phyloP scores from a whole-genome alignment of 2,113 vertebrate genomes.

The Balaenoptera acutorostrata region DNA sequence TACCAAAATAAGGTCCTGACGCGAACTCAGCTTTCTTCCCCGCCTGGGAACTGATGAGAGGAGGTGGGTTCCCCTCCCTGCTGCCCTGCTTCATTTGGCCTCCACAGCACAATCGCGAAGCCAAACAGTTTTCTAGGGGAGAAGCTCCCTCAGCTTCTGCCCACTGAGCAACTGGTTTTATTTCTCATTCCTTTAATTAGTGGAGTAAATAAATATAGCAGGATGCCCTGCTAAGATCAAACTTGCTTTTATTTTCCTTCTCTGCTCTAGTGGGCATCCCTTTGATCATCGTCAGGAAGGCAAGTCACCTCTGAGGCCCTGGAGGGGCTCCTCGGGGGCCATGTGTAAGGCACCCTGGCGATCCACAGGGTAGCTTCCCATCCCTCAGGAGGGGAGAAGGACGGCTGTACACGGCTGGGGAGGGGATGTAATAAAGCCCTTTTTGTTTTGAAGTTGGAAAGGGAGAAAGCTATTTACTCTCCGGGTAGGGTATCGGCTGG shows the following conservation, averaged over 20 bases:
- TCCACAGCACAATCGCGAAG: background rate
- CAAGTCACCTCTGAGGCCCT: background rate
- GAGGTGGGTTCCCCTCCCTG: background rate
- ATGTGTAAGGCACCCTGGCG: background rate
- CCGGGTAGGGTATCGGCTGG: fast-evolving
- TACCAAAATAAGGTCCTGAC: background rate
- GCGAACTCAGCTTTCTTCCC: background rate
- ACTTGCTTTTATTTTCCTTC: conserved; percentile 2
- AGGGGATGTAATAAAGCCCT: background rate
- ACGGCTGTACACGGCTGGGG: too few species aligned
- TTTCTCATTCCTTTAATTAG: conserved; percentile 51
- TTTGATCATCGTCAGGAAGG: background rate
- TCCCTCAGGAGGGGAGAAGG: background rate
- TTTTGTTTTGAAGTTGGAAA: background rate
- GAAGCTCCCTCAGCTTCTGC: background rate
- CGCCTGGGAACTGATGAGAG: background rate
- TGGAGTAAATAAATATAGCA: conserved; percentile 22
- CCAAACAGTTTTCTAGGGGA: background rate
- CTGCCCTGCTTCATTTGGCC: background rate
- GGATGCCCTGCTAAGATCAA: background rate
- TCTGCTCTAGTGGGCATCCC: background rate
- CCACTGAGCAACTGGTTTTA: background rate
- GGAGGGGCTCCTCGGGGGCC: background rate
- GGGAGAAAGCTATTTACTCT: background rate
- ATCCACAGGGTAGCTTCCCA: background rate